phyloP scores from a whole-genome alignment of 2,797 vertebrate genomes.

The Sebastes oblongus region DNA sequence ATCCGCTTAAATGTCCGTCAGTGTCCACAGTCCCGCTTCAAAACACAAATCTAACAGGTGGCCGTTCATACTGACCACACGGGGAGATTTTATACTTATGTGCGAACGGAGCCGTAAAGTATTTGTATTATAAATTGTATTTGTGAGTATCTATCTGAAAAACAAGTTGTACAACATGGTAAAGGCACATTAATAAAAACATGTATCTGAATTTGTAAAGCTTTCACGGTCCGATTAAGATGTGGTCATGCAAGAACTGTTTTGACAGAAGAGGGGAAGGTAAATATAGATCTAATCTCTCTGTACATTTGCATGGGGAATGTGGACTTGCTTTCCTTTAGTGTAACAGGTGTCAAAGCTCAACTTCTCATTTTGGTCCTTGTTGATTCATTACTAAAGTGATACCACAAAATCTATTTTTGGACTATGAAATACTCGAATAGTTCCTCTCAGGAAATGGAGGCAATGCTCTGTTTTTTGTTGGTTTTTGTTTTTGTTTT shows the following conservation, averaged over 20 bases:
- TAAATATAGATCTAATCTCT: background rate
- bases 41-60: slow-evolving; percentile 44
- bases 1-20: slow-evolving; percentile 26
- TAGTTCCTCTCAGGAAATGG: background rate
- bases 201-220: background rate
- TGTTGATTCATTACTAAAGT: background rate
- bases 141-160: background rate
- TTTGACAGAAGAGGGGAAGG: background rate
- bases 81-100: background rate
- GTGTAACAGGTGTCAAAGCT: background rate
- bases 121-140: slow-evolving; percentile 4
- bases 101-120: background rate
- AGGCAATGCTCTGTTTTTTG: no score
- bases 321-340: background rate
- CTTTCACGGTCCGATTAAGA: background rate
- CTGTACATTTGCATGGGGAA: background rate
- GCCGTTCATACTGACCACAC: slow-evolving; percentile 2
- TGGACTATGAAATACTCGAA: background rate
- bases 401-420: background rate
- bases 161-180: background rate
- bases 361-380: background rate
- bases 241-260: background rate
- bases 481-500: no score
- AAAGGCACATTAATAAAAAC: background rate
- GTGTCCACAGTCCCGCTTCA: slow-evolving; percentile 9